Evolutionary conservation across 2,113 vertebrate species (phyloP).

Genomic region (Suricata suricatta): DNA sequence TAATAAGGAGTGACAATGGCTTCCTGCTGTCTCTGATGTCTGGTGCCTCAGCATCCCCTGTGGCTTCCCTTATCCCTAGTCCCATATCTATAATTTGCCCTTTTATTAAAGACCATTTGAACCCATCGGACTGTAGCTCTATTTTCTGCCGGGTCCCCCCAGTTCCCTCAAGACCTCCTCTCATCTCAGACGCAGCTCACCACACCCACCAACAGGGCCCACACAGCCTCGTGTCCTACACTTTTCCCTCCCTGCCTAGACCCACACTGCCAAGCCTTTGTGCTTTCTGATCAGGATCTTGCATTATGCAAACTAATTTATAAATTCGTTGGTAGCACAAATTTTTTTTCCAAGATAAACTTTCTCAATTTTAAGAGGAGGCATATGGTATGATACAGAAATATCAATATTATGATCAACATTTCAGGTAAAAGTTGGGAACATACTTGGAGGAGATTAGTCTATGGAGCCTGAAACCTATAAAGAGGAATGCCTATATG

Average conservation of each 20-base stretch:
- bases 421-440: background rate
- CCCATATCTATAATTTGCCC: background rate
- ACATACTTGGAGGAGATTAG: background rate
- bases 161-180: background rate
- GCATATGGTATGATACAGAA: background rate
- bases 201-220: background rate
- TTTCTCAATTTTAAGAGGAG: background rate
- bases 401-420: background rate
- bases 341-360: background rate
- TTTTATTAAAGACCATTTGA: background rate
- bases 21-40: background rate
- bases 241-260: background rate
- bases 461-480: background rate
- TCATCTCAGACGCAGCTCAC: background rate
- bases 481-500: background rate
- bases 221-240: background rate
- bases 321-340: background rate
- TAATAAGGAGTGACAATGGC: background rate
- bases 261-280: background rate
- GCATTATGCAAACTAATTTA: background rate
- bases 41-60: background rate
- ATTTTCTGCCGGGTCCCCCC: background rate
- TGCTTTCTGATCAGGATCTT: background rate
- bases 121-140: background rate
- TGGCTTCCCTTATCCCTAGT: background rate